A percentile compares a stretch with the other conserved stretches of the same genome.
phyloP scores from a whole-genome alignment of 2,888 invertebrate species.

The Abrostola tripartita region DNA sequence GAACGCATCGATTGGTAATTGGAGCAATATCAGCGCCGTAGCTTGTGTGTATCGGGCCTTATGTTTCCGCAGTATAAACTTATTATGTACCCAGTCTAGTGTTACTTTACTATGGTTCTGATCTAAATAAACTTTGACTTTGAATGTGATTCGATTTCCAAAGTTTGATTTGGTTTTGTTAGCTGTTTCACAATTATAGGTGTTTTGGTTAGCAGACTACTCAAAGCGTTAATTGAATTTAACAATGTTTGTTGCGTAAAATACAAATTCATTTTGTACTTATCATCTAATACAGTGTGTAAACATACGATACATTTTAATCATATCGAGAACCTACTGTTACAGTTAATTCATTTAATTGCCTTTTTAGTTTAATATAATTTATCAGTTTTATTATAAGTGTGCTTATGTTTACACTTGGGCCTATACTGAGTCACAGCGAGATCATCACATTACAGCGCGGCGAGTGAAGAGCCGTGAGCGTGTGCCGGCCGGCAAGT shows the following conservation, averaged over 20 bases:
- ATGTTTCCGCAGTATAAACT: constrained; percentile 24
- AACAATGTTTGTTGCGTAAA: constrained; percentile 17
- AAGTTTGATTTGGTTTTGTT: constrained; percentile 54
- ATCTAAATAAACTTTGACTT: constrained; percentile 41
- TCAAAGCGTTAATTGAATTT: constrained; percentile 26
- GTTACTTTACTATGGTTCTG: constrained; percentile 24
- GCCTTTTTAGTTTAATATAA: background rate
- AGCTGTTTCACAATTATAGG: constrained; percentile 32
- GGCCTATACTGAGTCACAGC: constrained; percentile 33
- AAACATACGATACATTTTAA: constrained; percentile 7
- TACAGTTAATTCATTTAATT: background rate
- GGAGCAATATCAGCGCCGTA: constrained; percentile 14
- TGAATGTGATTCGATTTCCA: constrained; percentile 43
- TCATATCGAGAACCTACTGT: background rate
- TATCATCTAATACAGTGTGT: background rate
- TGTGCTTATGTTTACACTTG: constrained; percentile 11
- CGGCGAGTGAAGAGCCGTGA: constrained; percentile 6
- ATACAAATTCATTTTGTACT: constrained; percentile 13
- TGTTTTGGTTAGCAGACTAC: constrained; percentile 9
- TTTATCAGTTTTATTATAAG: background rate
- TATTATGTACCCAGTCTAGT: constrained; percentile 29
- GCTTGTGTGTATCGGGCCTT: constrained; percentile 23
- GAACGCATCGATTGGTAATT: constrained; percentile 30
- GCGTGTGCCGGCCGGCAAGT: constrained; percentile 20
- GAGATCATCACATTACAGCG: constrained; percentile 39